Evolutionary conservation across 2,888 invertebrate species (phyloP).

Genomic region (Pristionchus japonicus): DNA sequence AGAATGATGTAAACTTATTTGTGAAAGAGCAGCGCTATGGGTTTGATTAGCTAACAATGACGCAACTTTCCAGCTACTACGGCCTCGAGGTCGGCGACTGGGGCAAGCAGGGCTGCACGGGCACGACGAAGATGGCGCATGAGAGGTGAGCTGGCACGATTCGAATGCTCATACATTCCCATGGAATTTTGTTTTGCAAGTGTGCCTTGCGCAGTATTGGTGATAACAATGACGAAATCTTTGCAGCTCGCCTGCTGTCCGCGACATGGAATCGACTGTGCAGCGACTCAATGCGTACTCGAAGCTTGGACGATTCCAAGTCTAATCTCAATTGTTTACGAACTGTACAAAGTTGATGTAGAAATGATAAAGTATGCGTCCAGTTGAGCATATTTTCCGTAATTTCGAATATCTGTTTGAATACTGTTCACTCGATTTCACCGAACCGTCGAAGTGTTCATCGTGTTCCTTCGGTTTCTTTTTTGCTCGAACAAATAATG

Average conservation of each 20-base stretch:
- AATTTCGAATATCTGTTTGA: not conserved
- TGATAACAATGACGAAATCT: no score
- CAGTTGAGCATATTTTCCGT: no score
- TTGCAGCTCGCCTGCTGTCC: not conserved
- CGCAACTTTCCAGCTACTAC: not conserved
- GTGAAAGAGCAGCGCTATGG: no score
- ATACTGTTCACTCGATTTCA: not conserved
- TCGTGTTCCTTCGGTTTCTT: not conserved
- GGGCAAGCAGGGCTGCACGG: conserved; percentile 34
- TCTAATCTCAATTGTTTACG: not conserved
- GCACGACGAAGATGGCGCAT: not conserved
- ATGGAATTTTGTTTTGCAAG: no score
- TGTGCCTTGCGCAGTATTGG: no score
- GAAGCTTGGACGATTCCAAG: not conserved
- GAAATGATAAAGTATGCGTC: not conserved
- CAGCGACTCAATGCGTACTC: not conserved
- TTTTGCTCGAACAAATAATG: not conserved
- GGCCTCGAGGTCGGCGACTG: conserved; percentile 18
- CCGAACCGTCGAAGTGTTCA: not conserved
- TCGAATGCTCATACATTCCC: not conserved
- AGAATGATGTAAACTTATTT: not conserved
- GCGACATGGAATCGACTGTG: not conserved
- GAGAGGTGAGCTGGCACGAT: not conserved
- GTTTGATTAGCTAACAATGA: not conserved
- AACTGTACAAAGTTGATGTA: not conserved